Percentiles rank a stretch among this genome's conserved stretches.
These are phyloP conservation scores for Nymphalis io DNA, from an alignment of 1,140 invertebrate species.

Conservation along the genomic window DNA sequence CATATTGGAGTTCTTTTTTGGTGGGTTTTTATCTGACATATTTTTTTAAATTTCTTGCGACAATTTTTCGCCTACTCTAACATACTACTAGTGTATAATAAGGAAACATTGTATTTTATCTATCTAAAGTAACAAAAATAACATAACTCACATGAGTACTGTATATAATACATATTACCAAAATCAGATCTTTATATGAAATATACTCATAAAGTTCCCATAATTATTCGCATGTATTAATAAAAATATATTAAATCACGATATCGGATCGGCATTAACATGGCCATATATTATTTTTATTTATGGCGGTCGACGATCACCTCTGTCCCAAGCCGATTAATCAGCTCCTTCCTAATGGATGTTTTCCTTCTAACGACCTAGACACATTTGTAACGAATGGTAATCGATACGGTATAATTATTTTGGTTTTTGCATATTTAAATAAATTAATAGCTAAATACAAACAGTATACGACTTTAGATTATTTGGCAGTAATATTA, in stretches of 20 bases:
- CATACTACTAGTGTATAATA: too few relatives aligned
- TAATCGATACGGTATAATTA: constrained; percentile 31
- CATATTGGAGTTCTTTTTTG: too few relatives aligned
- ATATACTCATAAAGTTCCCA: not conserved
- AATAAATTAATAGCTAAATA: too few relatives aligned
- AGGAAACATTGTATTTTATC: too few relatives aligned
- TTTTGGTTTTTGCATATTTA: constrained; percentile 10
- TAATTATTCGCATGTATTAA: constrained; percentile 23
- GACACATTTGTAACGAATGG: constrained; percentile 39
- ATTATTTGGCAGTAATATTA: too few relatives aligned
- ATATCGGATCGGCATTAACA: constrained; percentile 13
- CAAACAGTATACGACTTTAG: too few relatives aligned
- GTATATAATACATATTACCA: constrained; percentile 1
- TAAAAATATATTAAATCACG: constrained; percentile 29
- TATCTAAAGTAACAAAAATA: too few relatives aligned
- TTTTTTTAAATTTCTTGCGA: too few relatives aligned
- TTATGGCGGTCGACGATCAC: constrained; percentile 46
- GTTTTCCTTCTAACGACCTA: constrained; percentile 46
- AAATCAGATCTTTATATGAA: not conserved
- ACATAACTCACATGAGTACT: too few relatives aligned
- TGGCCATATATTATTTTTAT: constrained; percentile 51
- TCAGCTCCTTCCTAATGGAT: constrained; percentile 50
- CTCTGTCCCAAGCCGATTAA: constrained; percentile 50
- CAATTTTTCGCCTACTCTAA: too few relatives aligned
- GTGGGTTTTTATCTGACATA: too few relatives aligned